Evolutionary conservation across 1,140 invertebrate species (phyloP).

Genomic region (Ladona fulva): DNA sequence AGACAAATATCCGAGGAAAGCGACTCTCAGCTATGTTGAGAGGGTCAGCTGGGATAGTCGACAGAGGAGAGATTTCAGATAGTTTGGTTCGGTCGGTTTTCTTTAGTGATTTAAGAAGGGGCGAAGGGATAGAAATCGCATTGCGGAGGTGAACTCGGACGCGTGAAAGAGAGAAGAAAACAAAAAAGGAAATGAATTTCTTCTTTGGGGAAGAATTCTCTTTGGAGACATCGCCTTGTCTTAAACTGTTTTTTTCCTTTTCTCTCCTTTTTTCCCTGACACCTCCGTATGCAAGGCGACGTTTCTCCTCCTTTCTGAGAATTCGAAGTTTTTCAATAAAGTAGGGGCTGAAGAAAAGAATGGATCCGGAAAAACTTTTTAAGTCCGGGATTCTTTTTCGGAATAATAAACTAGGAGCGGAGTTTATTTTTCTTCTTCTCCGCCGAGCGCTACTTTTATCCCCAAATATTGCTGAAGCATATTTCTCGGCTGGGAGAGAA

Average conservation of each 20-base stretch:
- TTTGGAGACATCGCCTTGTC: not conserved
- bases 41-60: too few relatives aligned
- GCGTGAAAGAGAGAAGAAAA: not conserved
- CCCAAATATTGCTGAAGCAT: not conserved
- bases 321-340: conserved; percentile 10
- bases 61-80: too few relatives aligned
- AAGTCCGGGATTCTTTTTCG: not conserved
- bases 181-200: not conserved
- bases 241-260: not conserved
- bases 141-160: not conserved
- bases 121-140: not conserved
- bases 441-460: not conserved
- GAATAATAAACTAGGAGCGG: not conserved
- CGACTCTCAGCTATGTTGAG: too few relatives aligned
- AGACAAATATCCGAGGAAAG: too few relatives aligned
- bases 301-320: not conserved
- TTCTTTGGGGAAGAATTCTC: not conserved
- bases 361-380: not conserved
- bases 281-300: conserved; percentile 1
- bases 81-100: too few relatives aligned
- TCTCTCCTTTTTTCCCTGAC: not conserved
- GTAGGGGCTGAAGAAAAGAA: not conserved
- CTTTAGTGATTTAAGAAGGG: too few relatives aligned
- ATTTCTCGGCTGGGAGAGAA: not conserved
- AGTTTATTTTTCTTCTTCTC: not conserved